A percentile compares a stretch with the other conserved stretches of the same genome.
phyloP scores from a whole-genome alignment of 92 coral and sea anemone genomes.

The Bergia puertoricense region DNA sequence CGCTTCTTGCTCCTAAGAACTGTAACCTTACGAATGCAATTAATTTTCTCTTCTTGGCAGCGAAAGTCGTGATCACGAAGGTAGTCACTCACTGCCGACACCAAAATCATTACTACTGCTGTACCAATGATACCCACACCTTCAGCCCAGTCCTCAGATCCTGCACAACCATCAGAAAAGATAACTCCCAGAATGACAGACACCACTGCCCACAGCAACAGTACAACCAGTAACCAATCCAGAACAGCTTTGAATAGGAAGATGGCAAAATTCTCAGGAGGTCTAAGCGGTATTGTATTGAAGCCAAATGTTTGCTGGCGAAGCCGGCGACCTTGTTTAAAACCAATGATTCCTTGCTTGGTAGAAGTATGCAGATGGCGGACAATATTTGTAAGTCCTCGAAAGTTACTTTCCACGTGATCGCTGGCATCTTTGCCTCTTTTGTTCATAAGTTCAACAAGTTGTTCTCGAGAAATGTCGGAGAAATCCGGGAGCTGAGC shows the following conservation, averaged over 20 bases:
- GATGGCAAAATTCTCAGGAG: conserved; percentile 53
- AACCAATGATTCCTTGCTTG: conserved; percentile 71
- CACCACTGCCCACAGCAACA: conserved; percentile 67
- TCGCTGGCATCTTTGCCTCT: conserved; percentile 49
- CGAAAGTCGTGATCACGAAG: conserved; percentile 65
- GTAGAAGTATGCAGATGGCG: conserved; percentile 74
- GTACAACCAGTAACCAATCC: conserved; percentile 77
- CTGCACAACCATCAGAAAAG: conserved; percentile 79
- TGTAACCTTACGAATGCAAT: conserved; percentile 62
- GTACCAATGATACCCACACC: conserved; percentile 82
- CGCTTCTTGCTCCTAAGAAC: conserved; percentile 49
- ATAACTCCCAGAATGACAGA: conserved; percentile 78
- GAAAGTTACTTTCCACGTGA: conserved; percentile 59
- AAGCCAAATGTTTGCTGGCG: conserved; percentile 63
- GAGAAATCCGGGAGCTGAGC: conserved; percentile 60
- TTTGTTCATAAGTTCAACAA: conserved; percentile 57
- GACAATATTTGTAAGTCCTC: conserved; percentile 66
- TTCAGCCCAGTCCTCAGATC: conserved; percentile 65
- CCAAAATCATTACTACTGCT: conserved; percentile 61
- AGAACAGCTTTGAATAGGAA: conserved; percentile 67
- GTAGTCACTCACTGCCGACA: conserved; percentile 74
- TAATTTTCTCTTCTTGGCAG: conserved; percentile 54
- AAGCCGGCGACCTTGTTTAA: conserved; percentile 58
- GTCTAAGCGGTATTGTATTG: conserved; percentile 64
- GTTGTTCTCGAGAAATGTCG: conserved; percentile 57